Evolutionary conservation across 2,113 vertebrate species (phyloP).

Genomic region (Fukomys damarensis): DNA sequence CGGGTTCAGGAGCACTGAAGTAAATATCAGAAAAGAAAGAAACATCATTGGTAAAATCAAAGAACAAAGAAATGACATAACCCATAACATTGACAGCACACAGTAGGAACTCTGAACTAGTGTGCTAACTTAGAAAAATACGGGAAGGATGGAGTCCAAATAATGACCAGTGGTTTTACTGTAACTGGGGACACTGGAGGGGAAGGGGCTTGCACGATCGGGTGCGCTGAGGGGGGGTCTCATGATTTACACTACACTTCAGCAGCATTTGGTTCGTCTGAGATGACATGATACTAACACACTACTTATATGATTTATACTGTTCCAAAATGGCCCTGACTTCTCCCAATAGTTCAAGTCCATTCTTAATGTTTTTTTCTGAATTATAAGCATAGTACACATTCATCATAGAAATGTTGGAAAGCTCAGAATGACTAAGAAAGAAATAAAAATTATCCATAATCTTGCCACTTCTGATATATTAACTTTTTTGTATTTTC

Average conservation of each 20-base stretch:
- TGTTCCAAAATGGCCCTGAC: background rate
- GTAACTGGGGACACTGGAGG: background rate
- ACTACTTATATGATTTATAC: background rate
- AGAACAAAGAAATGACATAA: background rate
- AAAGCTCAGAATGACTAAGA: slow-evolving; percentile 17
- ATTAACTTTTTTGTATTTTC: background rate
- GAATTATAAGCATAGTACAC: background rate
- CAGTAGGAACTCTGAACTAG: background rate
- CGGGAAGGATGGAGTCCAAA: background rate
- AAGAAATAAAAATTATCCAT: slow-evolving; percentile 7
- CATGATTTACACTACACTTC: too few species aligned
- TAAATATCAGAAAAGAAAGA: background rate
- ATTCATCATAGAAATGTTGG: background rate
- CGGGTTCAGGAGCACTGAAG: slow-evolving; percentile 91
- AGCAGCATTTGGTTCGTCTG: background rate
- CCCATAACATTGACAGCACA: background rate
- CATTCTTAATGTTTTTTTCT: background rate
- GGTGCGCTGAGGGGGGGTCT: background rate
- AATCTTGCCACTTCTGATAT: background rate
- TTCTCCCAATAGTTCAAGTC: slow-evolving; percentile 1
- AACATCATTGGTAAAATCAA: background rate
- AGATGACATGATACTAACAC: background rate
- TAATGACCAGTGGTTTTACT: background rate
- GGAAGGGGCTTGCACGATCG: fast-evolving
- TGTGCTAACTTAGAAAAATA: background rate